Percentiles rank a stretch among this genome's conserved stretches.
Conservation (phyloP, 2,113 vertebrate species). For the Petrocephalus zakoni region DNA sequence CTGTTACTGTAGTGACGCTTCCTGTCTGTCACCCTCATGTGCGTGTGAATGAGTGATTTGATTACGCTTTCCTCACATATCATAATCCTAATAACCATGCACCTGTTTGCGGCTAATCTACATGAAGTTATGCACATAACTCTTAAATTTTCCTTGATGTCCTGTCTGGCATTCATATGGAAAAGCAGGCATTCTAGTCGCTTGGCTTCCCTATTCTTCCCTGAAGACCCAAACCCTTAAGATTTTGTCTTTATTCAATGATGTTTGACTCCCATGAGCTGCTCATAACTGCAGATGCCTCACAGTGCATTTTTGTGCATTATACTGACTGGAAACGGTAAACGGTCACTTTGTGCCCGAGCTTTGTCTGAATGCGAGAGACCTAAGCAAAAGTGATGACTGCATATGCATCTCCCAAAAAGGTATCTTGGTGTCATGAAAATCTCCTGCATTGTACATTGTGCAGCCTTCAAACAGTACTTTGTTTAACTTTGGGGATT, state of each 20-base stretch:
- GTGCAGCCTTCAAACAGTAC: background rate
- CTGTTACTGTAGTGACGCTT: slow-evolving; percentile 4
- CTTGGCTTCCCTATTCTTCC: background rate
- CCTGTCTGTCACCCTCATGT: background rate
- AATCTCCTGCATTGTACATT: background rate
- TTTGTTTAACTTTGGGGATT: background rate
- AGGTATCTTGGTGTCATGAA: background rate
- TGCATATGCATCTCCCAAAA: background rate
- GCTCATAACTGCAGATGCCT: background rate
- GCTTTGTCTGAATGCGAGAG: background rate
- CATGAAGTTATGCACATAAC: background rate
- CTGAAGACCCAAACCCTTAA: background rate
- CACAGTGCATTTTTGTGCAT: background rate
- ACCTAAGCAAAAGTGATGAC: background rate
- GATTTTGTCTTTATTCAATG: background rate
- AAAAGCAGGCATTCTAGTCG: background rate
- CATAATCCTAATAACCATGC: background rate
- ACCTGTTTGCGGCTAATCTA: background rate
- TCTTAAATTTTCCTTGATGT: background rate
- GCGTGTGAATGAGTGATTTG: background rate
- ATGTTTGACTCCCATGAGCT: background rate
- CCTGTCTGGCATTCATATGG: background rate
- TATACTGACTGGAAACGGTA: background rate
- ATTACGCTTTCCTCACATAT: background rate
- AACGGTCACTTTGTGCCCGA: background rate